Evolutionary conservation across 2,888 invertebrate genomes (phyloP), one percentile per base, ranked within the genome.

Genomic region (Chrysina gloriosa): DNA sequence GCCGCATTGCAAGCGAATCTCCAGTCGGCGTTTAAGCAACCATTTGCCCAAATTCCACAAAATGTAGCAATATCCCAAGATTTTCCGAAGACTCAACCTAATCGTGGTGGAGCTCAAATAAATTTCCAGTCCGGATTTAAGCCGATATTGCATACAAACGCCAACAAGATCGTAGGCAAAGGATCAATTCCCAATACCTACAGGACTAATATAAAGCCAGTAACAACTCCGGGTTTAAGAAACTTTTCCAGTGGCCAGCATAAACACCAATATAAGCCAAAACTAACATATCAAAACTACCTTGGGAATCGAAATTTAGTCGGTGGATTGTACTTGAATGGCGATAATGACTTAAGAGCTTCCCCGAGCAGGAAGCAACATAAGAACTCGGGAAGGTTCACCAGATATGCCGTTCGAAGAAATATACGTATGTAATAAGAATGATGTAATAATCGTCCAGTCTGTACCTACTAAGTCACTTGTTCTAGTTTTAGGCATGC

Each of bases 171-270:
- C 3, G 19, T 54, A 6, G 47, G 23, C 3, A 56, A 58, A 16
- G 66, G 58, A 3, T 47, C 58, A 5, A 64, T 68, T 29, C 67
- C 71, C 5, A 73, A 73, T 14, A 73, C 73, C n/a, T 73, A 68
- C 34, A 66, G 48, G 3, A 68, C 69, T 3, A 70, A 73, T 48
- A 78, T 85, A 75, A 79, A 82, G 64, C 81, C 84, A 1, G 77
- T 79, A 16, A 83, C 82, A 6, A 85, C 85, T 9, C 86, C 85
- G 0, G 86, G 86, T 1, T 77, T 86, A 19, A 84, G 84, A 69
- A 83, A 85, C 74, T 86, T 80, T 72, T 78, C 83, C 1, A 78
- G 80, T 5, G 61, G 34, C 14, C 34, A 65, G 9, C 9, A 19
- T 19, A n/a, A 21, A 11, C 23, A 19, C 11, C n/a, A 19, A 36